Evolutionary conservation across 2,888 invertebrate genomes (phyloP), one percentile per base, ranked within the genome.

Genomic region (Drosophila paramelanica): DNA sequence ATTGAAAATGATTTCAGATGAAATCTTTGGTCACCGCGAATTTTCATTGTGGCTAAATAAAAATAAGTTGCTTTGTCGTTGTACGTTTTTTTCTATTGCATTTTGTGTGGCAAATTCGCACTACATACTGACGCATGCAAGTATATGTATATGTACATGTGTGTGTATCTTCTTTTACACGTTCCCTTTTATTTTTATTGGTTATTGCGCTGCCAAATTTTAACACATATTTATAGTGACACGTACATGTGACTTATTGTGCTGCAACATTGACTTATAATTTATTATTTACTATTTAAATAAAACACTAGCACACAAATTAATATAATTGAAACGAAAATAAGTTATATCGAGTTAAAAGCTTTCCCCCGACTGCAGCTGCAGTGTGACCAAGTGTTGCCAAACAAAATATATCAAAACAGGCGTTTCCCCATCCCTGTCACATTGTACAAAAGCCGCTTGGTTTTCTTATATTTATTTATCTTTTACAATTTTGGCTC

Each of bases 241-340:
- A 72, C 82, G 43, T 59, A 56, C 85, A 72, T 79, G 33, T 81
- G 56, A 60, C 50, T 62, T 62, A 36, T 42, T 61, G 51, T 67
- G 62, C 47, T 59, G 55, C 45, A 46, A 53, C 56, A 70, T 68
- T 68, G 41, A 60, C 58, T 78, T 41, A 46, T 50, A 66, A 39
- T 36, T 46, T 52, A 60, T 62, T 61, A 51, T 66, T 60, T 59
- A 55, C 41, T 72, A 68, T 71, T 69, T 60, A 57, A 70, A 66
- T 71, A 61, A 71, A 65, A 49, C 81, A 86, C 79, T 50, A 59
- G 50, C 55, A 60, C 71, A 68, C 60, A 66, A 76, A 74, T 64
- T 49, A 75, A 84, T 75, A 74, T 72, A 86, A 88, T 82, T 79
- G 69, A 86, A 82, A 80, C 39, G 81, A 88, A 83, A 88, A 86